Percentiles rank a stretch among this genome's conserved stretches.
These are phyloP conservation scores for Callinectes sapidus DNA, from an alignment of 2,888 invertebrate genomes.

Conservation along the genomic window DNA sequence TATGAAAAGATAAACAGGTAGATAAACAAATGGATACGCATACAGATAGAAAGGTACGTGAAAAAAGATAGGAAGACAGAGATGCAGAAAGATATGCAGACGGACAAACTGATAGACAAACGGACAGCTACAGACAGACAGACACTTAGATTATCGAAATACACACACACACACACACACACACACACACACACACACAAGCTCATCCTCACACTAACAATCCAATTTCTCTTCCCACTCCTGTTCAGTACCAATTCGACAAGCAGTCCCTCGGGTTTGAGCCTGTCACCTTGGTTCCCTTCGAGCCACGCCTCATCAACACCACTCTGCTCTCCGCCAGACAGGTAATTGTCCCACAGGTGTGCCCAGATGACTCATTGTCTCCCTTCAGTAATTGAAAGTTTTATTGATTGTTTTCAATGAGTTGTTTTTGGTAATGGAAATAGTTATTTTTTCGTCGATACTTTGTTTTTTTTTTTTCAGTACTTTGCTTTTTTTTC, in stretches of 20 bases:
- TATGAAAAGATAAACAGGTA: not conserved
- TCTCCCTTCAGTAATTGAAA: not conserved
- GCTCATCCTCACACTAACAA: not conserved
- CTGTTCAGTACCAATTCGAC: slow-evolving; percentile 64
- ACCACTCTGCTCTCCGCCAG: slow-evolving; percentile 84
- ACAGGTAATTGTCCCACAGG: slow-evolving; percentile 81
- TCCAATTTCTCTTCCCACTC: not conserved
- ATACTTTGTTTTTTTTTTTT: too few relatives aligned
- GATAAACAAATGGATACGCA: not conserved
- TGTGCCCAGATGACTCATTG: not conserved
- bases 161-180: slow-evolving; percentile 25
- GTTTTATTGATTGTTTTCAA: too few relatives aligned
- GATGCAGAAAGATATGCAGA: too few relatives aligned
- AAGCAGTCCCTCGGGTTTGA: slow-evolving; percentile 80
- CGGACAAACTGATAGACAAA: too few relatives aligned
- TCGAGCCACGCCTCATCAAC: slow-evolving; percentile 90
- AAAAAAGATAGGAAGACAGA: too few relatives aligned
- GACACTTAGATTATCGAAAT: not conserved
- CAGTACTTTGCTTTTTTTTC: too few relatives aligned
- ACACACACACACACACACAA: not conserved
- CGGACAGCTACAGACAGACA: too few relatives aligned
- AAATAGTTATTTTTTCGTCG: too few relatives aligned
- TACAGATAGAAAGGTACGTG: too few relatives aligned
- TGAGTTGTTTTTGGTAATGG: too few relatives aligned
- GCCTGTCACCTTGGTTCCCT: slow-evolving; percentile 90